A percentile compares a stretch with the other conserved stretches of the same genome.
These are phyloP conservation scores for Dolomedes plantarius DNA, from an alignment of 2,888 invertebrate species.

Conservation along the genomic window DNA sequence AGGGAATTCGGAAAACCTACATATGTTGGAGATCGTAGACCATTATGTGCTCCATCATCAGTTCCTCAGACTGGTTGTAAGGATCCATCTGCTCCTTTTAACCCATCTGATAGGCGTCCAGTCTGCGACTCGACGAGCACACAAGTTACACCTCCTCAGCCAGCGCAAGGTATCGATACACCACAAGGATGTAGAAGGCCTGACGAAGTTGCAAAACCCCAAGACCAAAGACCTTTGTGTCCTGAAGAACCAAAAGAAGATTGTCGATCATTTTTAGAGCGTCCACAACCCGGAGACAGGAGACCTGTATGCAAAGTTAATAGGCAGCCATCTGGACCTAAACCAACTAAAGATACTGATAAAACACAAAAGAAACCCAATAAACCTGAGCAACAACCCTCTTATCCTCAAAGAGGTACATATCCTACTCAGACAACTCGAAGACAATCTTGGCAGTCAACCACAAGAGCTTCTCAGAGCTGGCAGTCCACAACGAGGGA, in stretches of 20 bases:
- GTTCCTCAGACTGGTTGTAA: slow-evolving; percentile 37
- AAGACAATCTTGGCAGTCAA: slow-evolving; percentile 40
- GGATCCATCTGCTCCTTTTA: slow-evolving; percentile 41
- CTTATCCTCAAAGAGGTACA: background rate
- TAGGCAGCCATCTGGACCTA: background rate
- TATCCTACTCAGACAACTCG: slow-evolving; percentile 1
- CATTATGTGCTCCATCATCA: slow-evolving; percentile 34
- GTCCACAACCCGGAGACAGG: slow-evolving; percentile 53
- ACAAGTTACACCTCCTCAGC: background rate
- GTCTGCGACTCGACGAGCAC: slow-evolving; percentile 7
- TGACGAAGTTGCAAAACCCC: slow-evolving; percentile 26
- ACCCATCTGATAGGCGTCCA: slow-evolving; percentile 49
- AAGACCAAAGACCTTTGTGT: slow-evolving; percentile 46
- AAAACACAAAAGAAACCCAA: background rate
- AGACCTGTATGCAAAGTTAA: slow-evolving; percentile 50
- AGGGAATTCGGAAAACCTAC: slow-evolving; percentile 35
- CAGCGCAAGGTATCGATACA: background rate
- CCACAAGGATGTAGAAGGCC: slow-evolving; percentile 33
- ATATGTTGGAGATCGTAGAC: slow-evolving; percentile 55
- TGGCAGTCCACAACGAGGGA: background rate
- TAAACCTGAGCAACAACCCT: background rate
- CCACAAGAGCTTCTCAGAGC: slow-evolving; percentile 18
- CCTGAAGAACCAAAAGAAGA: slow-evolving; percentile 25
- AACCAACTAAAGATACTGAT: slow-evolving; percentile 5
- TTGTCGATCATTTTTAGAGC: slow-evolving; percentile 46